These are phyloP conservation scores for Erpornis zantholeuca DNA, from an alignment of 2,113 vertebrate species.

Conservation along the genomic window DNA sequence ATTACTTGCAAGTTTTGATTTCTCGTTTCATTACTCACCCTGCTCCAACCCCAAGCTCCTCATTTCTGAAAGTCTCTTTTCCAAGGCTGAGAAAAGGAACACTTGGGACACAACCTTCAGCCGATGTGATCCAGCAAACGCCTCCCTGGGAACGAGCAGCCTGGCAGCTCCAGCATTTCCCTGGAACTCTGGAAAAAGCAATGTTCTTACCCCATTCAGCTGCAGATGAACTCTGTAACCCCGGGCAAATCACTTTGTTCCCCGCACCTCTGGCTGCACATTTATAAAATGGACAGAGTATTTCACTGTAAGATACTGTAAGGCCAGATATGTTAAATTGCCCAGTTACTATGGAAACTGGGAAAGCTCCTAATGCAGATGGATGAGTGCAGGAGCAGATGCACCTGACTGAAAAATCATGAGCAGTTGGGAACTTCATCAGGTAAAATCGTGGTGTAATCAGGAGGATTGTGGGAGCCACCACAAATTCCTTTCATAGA, in stretches of 20 bases:
- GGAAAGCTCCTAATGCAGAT: constrained; percentile 39
- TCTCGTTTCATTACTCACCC: constrained; percentile 50
- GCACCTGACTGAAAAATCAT: not conserved
- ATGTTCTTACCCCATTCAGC: not conserved
- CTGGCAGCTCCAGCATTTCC: not conserved
- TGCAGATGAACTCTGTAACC: not conserved
- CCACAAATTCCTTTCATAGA: not conserved
- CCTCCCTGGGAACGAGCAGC: constrained; percentile 30
- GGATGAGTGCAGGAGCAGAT: not conserved
- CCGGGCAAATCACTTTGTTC: not conserved
- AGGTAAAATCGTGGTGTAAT: not conserved
- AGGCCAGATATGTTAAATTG: not conserved
- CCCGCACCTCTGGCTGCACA: not conserved
- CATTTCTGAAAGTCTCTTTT: constrained; percentile 8
- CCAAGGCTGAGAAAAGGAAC: constrained; percentile 30
- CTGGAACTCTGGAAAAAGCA: not conserved
- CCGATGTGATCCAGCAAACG: not conserved
- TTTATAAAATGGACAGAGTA: not conserved
- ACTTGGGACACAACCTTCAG: constrained; percentile 42
- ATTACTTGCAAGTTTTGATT: constrained; percentile 62
- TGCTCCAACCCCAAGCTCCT: not conserved
- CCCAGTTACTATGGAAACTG: constrained; percentile 22
- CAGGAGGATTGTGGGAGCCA: not conserved
- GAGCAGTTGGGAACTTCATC: not conserved
- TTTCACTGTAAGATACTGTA: not conserved